These are phyloP conservation scores for Botia almorhae DNA, from an alignment of 2,797 vertebrate genomes.

Conservation along the genomic window DNA sequence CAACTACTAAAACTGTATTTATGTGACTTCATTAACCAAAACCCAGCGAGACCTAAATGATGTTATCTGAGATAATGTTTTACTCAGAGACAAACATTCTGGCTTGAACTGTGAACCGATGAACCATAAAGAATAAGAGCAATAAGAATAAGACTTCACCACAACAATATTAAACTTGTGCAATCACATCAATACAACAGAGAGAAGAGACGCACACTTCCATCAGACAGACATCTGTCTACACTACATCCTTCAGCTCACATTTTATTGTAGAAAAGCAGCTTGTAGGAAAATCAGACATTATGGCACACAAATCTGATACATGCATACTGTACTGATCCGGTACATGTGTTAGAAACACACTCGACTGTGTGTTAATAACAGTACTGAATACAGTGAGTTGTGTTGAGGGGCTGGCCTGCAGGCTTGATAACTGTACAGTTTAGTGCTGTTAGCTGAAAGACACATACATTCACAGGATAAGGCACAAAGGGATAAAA, in stretches of 20 bases:
- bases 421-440: slow-evolving; percentile 8
- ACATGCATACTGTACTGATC: neutral
- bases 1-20: neutral
- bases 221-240: neutral
- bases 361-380: neutral
- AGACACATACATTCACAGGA: slow-evolving; percentile 30
- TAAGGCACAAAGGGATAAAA: slow-evolving; percentile 59
- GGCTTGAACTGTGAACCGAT: too few species aligned
- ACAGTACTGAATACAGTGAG: neutral
- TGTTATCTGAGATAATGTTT: too few species aligned
- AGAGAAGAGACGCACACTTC: neutral
- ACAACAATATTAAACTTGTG: too few species aligned
- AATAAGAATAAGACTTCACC: too few species aligned
- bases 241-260: neutral
- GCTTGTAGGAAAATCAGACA: slow-evolving; percentile 49
- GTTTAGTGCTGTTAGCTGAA: slow-evolving; percentile 5
- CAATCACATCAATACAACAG: too few species aligned
- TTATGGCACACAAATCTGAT: slow-evolving; percentile 34
- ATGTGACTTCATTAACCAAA: too few species aligned
- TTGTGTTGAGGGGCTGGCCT: neutral
- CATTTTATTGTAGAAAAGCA: slow-evolving; percentile 44
- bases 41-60: too few species aligned
- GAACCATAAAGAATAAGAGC: too few species aligned
- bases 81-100: too few species aligned
- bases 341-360: neutral